phyloP scores from a whole-genome alignment of 2,888 invertebrate species.

The Corbicula japonica region DNA sequence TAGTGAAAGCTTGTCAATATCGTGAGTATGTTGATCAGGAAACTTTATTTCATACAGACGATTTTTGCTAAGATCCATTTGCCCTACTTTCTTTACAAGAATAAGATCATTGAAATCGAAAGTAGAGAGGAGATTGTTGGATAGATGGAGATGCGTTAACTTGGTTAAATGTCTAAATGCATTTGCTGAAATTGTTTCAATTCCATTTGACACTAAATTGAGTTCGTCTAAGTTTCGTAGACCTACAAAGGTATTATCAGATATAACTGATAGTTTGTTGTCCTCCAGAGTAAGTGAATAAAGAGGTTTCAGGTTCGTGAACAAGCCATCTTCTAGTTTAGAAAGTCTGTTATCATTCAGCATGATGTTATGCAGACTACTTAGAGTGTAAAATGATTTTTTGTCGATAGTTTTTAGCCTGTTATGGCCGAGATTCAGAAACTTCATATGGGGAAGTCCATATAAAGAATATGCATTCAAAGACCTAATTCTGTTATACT shows the following conservation, averaged over 20 bases:
- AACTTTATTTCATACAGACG: constrained; percentile 60
- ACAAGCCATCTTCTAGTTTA: constrained; percentile 67
- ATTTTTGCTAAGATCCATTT: constrained; percentile 69
- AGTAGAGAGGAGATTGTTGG: constrained; percentile 69
- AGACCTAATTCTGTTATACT: constrained; percentile 70
- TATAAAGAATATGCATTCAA: constrained; percentile 66
- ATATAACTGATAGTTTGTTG: constrained; percentile 69
- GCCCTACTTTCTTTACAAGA: constrained; percentile 61
- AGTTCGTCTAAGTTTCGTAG: constrained; percentile 72
- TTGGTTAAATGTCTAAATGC: constrained; percentile 71
- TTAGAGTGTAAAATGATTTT: constrained; percentile 68
- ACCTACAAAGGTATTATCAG: constrained; percentile 69
- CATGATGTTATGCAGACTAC: constrained; percentile 70
- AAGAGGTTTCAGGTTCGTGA: constrained; percentile 69
- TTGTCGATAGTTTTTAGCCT: constrained; percentile 69
- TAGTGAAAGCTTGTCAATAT: constrained; percentile 61
- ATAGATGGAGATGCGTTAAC: constrained; percentile 66
- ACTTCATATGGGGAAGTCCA: constrained; percentile 75
- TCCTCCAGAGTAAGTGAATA: constrained; percentile 70
- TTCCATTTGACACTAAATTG: constrained; percentile 68
- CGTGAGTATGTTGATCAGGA: constrained; percentile 52
- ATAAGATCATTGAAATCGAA: constrained; percentile 68
- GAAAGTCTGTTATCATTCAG: constrained; percentile 70
- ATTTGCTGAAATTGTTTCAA: constrained; percentile 63
- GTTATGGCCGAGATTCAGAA: constrained; percentile 76